Percentiles rank a stretch among this genome's conserved stretches.
Conservation (phyloP, 1,140 invertebrate species). For the Hycleus cichorii region DNA sequence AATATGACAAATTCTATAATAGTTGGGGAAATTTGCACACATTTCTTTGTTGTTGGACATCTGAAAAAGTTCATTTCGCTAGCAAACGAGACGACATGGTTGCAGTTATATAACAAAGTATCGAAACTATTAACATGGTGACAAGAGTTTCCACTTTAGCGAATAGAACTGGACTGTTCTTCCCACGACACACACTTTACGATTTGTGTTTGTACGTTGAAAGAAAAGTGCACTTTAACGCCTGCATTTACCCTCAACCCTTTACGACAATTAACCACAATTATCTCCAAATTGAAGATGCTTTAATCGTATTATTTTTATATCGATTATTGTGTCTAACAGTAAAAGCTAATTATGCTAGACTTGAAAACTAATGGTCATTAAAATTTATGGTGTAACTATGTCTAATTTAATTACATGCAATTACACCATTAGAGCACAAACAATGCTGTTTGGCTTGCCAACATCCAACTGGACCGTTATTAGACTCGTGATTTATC, state of each 20-base stretch:
- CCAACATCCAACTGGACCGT: too few relatives aligned
- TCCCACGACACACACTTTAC: conserved; percentile 25
- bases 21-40: too few relatives aligned
- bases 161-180: conserved; percentile 19
- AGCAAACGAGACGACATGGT: too few relatives aligned
- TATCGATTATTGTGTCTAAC: too few relatives aligned
- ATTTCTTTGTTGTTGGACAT: background rate
- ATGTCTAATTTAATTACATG: conserved; percentile 11
- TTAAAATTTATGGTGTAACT: conserved; percentile 14
- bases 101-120: conserved; percentile 19
- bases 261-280: too few relatives aligned
- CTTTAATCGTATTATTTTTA: too few relatives aligned
- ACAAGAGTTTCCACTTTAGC: conserved; percentile 24
- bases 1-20: too few relatives aligned
- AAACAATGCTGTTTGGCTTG: too few relatives aligned
- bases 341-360: conserved; percentile 7
- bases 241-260: too few relatives aligned
- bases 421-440: conserved; percentile 2
- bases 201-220: background rate
- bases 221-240: conserved; percentile 8
- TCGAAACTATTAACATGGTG: conserved; percentile 22
- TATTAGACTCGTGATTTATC: too few relatives aligned
- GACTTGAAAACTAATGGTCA: conserved; percentile 11
- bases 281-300: too few relatives aligned
- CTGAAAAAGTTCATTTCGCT: too few relatives aligned